A percentile compares a stretch with the other conserved stretches of the same genome.
Evolutionary conservation across 2,888 invertebrate genomes (phyloP).

Genomic region (Callinectes sapidus): DNA sequence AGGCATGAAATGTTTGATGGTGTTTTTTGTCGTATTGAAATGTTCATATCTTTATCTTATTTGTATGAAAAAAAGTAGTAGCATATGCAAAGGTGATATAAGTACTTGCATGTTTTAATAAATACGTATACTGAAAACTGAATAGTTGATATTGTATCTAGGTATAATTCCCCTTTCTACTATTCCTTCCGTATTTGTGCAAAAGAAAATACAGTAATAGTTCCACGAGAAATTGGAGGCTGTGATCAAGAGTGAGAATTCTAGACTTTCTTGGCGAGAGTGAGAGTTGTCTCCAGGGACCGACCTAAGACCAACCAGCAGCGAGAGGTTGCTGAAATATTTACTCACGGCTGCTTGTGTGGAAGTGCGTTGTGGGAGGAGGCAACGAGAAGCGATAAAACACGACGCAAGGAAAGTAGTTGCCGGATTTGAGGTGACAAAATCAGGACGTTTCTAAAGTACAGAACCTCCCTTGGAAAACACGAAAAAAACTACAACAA

Average conservation of each 20-base stretch:
- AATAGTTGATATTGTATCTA: too few species aligned
- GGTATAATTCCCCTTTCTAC: background rate
- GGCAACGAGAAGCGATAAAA: background rate
- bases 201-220: background rate
- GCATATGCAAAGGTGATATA: too few species aligned
- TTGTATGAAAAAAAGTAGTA: background rate
- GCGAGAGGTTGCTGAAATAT: background rate
- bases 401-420: background rate
- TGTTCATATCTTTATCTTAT: background rate
- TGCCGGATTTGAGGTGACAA: background rate
- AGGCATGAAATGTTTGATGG: background rate
- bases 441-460: background rate
- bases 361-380: background rate
- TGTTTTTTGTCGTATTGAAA: background rate
- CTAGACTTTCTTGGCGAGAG: background rate
- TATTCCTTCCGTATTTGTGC: background rate
- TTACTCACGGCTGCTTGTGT: background rate
- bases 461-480: background rate
- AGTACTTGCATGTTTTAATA: too few species aligned
- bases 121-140: too few species aligned
- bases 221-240: background rate
- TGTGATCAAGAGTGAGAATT: background rate
- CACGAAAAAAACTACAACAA: background rate
- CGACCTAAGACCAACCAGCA: conserved; percentile 25
- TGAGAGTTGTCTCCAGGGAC: background rate